Base-by-base conservation (phyloP, 2,113 vertebrate species). In the Orycteropus afer region DNA sequence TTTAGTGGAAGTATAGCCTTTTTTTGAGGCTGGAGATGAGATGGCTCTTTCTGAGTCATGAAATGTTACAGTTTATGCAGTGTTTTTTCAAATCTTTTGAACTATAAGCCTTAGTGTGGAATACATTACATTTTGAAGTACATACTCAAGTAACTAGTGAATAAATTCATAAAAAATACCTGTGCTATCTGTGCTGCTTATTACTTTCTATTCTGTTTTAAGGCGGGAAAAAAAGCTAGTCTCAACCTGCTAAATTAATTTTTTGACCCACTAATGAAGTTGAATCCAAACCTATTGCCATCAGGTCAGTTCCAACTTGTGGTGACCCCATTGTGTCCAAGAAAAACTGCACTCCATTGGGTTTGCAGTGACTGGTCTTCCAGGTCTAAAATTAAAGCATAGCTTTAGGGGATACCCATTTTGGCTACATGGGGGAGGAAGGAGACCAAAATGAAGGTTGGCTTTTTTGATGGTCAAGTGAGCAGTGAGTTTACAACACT, bases 21-120 rank as follows among this genome's bases (percentile, higher is more conserved):
- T 73, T 89, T 78, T 80, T 89, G 23, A 87, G 45, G 12, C 74
- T 74, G 53, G 59, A 95, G 59, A 25, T 83, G 59, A 95, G 59
- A 25, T 83, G 74, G 59, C 55, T 94, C 57, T 71, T 84, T 83
- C 80, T 77, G 63, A 92, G 15, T 78, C n/a, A 69, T 53, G 89
- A 89, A 90, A 59, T 47, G 4, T 51, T 84, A 69, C 67, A 67
- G 7, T 29, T 74, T 67, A n/a, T 67, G 65, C 65, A 67, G 6
- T 67, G 27, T 84, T 73, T 94, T 89, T 86, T 71, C 34, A 77
- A 34, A 63, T 9, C 67, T 83, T 42, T 12, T 88, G 71, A 32
- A 71, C 51, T 15, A 29, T 53, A 53, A 22, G 53, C 27, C 32
- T 53, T 69, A 59, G 53, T 79, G 47, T 90, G 78, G 84, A 91